These are phyloP conservation scores for Holcopasites calliopsidis DNA, from an alignment of 1,140 invertebrate species.

Conservation along the genomic window DNA sequence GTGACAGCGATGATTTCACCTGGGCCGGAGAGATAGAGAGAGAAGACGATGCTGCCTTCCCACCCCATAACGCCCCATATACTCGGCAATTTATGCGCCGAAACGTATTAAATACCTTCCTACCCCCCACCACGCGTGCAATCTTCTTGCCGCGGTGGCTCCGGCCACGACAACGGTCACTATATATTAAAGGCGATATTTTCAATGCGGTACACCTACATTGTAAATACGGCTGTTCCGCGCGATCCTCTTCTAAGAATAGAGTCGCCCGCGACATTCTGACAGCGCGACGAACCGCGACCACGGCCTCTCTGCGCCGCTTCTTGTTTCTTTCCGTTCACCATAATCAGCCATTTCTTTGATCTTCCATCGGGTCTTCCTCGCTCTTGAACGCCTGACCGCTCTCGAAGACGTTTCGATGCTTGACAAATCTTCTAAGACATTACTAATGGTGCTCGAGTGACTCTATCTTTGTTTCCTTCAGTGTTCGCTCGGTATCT, in stretches of 20 bases:
- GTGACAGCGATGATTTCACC: constrained; percentile 56
- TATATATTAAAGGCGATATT: constrained; percentile 74
- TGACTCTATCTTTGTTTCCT: too few relatives aligned
- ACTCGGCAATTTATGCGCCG: constrained; percentile 76
- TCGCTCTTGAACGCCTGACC: not conserved
- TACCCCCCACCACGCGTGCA: constrained; percentile 52
- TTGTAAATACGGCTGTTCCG: constrained; percentile 74
- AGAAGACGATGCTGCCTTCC: constrained; percentile 57
- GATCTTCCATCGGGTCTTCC: not conserved
- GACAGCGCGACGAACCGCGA: constrained; percentile 14
- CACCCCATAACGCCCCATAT: constrained; percentile 75
- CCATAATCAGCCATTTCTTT: not conserved
- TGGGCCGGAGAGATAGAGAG: constrained; percentile 34
- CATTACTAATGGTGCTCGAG: too few relatives aligned
- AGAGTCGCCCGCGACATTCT: constrained; percentile 51
- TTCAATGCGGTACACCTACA: constrained; percentile 73
- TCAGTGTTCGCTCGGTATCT: too few relatives aligned
- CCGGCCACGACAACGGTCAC: constrained; percentile 37
- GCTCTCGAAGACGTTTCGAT: too few relatives aligned
- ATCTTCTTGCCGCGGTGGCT: constrained; percentile 50
- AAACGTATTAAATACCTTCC: constrained; percentile 76
- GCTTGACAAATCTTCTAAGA: too few relatives aligned
- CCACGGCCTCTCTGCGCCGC: not conserved
- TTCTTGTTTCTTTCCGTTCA: not conserved
- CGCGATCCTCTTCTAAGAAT: constrained; percentile 72